These are phyloP conservation scores for Cinclus mexicanus DNA, from an alignment of 2,113 vertebrate species.

Conservation along the genomic window DNA sequence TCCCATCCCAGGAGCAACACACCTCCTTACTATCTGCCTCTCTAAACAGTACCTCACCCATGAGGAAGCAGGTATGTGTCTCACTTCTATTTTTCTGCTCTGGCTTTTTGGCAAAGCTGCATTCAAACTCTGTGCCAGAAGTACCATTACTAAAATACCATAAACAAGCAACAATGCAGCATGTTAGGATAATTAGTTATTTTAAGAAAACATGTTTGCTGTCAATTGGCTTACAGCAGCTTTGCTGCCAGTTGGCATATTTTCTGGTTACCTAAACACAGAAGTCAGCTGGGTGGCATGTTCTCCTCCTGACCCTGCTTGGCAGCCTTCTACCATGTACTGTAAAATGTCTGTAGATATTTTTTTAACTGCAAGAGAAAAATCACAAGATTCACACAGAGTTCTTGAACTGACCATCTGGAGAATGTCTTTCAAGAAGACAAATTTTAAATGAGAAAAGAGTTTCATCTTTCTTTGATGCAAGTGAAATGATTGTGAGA, in stretches of 20 bases:
- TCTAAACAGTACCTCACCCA: background rate
- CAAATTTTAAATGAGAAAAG: slow-evolving; percentile 24
- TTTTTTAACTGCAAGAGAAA: slow-evolving; percentile 86
- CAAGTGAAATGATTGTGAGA: background rate
- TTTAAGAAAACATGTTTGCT: slow-evolving; percentile 67
- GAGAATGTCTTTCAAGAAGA: slow-evolving; percentile 58
- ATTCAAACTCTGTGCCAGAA: slow-evolving; percentile 61
- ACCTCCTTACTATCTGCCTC: background rate
- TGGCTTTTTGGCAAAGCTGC: slow-evolving; percentile 33
- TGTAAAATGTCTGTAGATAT: slow-evolving; percentile 86
- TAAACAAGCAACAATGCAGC: slow-evolving; percentile 71
- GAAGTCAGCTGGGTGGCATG: slow-evolving; percentile 80
- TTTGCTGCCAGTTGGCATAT: slow-evolving; percentile 68
- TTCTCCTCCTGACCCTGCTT: slow-evolving; percentile 73
- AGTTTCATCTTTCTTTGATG: background rate
- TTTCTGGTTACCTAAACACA: slow-evolving; percentile 85
- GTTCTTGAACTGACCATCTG: slow-evolving; percentile 74
- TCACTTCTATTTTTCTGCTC: background rate
- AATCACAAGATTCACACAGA: slow-evolving; percentile 63
- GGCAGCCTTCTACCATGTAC: slow-evolving; percentile 86
- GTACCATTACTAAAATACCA: slow-evolving; percentile 52
- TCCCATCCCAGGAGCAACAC: background rate
- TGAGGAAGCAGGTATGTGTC: background rate
- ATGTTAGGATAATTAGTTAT: slow-evolving; percentile 73
- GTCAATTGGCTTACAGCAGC: slow-evolving; percentile 67